A percentile compares a stretch with the other conserved stretches of the same genome.
These are phyloP conservation scores for Cephus sareptanus DNA, from an alignment of 2,888 invertebrate species.

Conservation along the genomic window DNA sequence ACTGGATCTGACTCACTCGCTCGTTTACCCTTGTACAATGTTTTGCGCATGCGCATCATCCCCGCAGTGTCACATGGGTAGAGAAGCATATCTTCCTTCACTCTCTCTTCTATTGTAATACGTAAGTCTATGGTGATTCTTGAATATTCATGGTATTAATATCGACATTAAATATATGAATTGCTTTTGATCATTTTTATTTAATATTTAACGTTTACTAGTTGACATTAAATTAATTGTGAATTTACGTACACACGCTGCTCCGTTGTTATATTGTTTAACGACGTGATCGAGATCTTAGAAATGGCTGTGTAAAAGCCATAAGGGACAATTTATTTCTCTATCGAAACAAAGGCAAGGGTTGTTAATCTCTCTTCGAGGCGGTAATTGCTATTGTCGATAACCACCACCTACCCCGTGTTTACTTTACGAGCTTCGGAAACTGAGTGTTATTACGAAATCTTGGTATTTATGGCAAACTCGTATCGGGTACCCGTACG, in stretches of 20 bases:
- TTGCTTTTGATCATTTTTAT: background rate
- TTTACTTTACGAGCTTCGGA: background rate
- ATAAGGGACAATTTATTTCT: background rate
- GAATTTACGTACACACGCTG: background rate
- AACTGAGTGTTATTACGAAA: background rate
- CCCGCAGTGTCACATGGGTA: background rate
- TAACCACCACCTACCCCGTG: background rate
- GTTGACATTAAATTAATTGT: background rate
- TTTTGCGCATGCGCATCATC: background rate
- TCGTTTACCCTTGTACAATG: background rate
- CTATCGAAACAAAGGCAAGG: background rate
- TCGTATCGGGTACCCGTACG: background rate
- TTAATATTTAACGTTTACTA: background rate
- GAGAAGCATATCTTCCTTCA: background rate
- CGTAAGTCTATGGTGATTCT: background rate
- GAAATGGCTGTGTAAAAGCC: background rate
- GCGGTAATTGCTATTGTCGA: background rate
- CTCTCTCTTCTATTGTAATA: background rate
- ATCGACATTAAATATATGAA: background rate
- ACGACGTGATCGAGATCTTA: background rate
- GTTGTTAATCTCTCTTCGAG: background rate
- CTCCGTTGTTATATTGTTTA: background rate
- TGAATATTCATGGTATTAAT: background rate
- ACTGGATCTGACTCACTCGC: conserved; percentile 16
- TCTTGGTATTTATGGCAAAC: background rate